Percentiles rank a stretch among this genome's conserved stretches.
Evolutionary conservation across 2,797 vertebrate species (phyloP).

Genomic region (Chelonia mydas): DNA sequence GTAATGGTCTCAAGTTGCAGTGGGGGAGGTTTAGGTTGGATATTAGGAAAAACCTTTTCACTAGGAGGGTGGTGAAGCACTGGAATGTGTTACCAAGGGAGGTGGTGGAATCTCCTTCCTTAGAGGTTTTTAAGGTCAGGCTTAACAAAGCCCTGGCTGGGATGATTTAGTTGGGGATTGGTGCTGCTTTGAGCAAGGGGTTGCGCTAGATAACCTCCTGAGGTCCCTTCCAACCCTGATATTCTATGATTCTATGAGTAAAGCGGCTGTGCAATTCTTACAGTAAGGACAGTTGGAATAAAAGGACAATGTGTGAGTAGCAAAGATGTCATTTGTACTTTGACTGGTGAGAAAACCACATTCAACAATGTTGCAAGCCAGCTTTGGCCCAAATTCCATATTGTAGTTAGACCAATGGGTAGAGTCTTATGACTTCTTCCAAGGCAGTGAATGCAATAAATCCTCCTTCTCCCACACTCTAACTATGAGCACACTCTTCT

Average conservation of each 20-base stretch:
- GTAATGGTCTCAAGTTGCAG: no score
- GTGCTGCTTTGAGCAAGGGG: no score
- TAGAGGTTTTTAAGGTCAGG: no score
- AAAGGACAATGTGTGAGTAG: background rate
- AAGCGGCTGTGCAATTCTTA: background rate
- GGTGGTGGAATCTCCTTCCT: no score
- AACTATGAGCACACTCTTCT: background rate
- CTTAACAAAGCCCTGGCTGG: no score
- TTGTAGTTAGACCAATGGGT: background rate
- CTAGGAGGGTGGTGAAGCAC: no score
- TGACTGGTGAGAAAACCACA: background rate
- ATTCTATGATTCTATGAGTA: background rate
- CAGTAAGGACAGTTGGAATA: background rate
- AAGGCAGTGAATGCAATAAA: background rate
- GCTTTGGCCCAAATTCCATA: background rate
- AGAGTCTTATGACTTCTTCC: background rate
- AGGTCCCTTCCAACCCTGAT: no score
- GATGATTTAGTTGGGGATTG: no score
- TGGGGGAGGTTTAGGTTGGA: no score
- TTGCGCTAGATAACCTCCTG: no score
- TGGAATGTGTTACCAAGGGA: no score
- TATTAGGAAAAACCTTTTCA: no score
- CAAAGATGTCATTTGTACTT: background rate
- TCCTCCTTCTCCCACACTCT: background rate
- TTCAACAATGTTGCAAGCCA: background rate